Conservation (phyloP, 92 coral and sea anemone species). For the Plumapathes pennacea region DNA sequence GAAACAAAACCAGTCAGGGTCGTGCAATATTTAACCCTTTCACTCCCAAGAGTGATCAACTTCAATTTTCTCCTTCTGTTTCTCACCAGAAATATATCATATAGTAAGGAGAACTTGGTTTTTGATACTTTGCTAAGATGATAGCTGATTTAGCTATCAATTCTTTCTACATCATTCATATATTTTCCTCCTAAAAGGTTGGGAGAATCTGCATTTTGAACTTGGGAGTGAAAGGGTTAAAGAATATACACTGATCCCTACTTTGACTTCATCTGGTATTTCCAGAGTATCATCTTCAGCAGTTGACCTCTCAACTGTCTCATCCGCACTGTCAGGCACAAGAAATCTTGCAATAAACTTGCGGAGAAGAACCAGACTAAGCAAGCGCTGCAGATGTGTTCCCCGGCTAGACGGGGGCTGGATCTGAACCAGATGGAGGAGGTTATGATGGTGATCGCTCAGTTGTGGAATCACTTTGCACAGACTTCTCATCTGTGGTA, state of each 20-base stretch:
- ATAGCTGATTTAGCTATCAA: too few relatives aligned
- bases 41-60: too few relatives aligned
- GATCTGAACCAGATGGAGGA: conserved; percentile 67
- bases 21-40: too few relatives aligned
- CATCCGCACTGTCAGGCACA: background rate
- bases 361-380: conserved; percentile 45
- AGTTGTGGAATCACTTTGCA: conserved; percentile 44
- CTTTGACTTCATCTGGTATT: conserved; percentile 47
- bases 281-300: conserved; percentile 4
- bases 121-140: too few relatives aligned
- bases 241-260: conserved; percentile 8
- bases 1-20: too few relatives aligned
- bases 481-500: conserved; percentile 67
- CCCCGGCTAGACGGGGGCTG: conserved; percentile 83
- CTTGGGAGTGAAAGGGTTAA: too few relatives aligned
- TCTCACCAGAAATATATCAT: too few relatives aligned
- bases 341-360: conserved; percentile 29
- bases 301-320: conserved; percentile 5
- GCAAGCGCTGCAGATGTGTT: conserved; percentile 49
- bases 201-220: too few relatives aligned
- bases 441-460: conserved; percentile 66
- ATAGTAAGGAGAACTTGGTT: too few relatives aligned
- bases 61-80: too few relatives aligned
- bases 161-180: too few relatives aligned
- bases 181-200: too few relatives aligned